Evolutionary conservation across 2,888 invertebrate species (phyloP).

Genomic region (Epistrophe eligans): DNA sequence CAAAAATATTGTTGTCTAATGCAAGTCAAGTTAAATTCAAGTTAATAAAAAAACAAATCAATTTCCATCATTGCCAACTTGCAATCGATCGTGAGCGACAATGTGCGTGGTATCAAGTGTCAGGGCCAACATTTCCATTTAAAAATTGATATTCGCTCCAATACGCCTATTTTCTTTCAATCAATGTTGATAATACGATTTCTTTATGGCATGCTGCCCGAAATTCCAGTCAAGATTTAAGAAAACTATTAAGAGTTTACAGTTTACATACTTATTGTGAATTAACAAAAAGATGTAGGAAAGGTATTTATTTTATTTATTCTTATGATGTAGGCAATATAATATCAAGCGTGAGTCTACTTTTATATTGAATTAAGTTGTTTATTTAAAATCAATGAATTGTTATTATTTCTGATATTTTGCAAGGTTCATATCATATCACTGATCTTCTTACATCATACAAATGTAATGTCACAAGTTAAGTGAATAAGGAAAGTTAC

Average conservation of each 20-base stretch:
- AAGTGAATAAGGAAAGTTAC: no score
- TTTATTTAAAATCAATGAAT: no score
- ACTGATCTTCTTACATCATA: no score
- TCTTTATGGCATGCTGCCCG: slow-evolving; percentile 39
- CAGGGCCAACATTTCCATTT: slow-evolving; percentile 58
- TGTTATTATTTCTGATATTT: no score
- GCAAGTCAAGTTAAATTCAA: slow-evolving; percentile 3
- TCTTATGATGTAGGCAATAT: background rate
- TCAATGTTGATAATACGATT: slow-evolving; percentile 27
- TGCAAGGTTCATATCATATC: no score
- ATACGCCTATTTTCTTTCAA: slow-evolving; percentile 34
- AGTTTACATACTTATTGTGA: background rate
- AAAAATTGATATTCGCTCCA: slow-evolving; percentile 33
- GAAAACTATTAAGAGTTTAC: background rate
- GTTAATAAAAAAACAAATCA: background rate
- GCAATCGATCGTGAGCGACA: slow-evolving; percentile 42
- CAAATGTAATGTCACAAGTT: no score
- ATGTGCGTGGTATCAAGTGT: slow-evolving; percentile 57
- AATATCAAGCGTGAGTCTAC: no score
- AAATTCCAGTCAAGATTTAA: slow-evolving; percentile 33
- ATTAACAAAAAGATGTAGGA: slow-evolving; percentile 10
- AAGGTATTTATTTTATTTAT: background rate
- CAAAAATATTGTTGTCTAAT: background rate
- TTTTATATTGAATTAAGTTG: no score
- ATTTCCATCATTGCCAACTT: slow-evolving; percentile 53